Evolutionary conservation across 53 echinoderm and acorn worm species (phyloP), one percentile per base, ranked within the genome.

Genomic region (Zoroaster sp.): DNA sequence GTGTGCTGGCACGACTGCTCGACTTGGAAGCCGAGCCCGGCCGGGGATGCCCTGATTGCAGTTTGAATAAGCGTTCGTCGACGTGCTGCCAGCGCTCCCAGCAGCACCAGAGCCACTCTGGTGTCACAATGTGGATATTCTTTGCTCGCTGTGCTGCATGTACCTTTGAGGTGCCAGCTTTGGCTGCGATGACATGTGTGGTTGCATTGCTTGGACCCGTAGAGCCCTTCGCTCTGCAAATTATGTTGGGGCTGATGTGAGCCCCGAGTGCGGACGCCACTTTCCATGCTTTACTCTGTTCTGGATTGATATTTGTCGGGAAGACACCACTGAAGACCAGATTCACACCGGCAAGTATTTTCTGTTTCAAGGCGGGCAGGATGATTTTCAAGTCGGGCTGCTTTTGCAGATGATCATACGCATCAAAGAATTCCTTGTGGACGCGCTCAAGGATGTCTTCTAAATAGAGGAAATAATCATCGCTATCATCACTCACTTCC

Each of bases 161-260:
- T 3, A 95, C 95, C 89, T 99, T 99, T 41, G 94, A 94, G 11
- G 99, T 99, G 44, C 99, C 99, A 20, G 89, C 73, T 68, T 96
- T 99, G 70, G 94, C 99, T 42, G 99, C 99, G n/a, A 99, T 83
- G 41, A 99, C 83, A 85, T 99, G 99, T 43, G 99, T 99, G 3
- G 99, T 96, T 40, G 96, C 96, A 67, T 92, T 94, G 41, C 49
- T 69, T 65, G 83, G 92, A 13, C 75, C 83, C 23, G 87, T 40
- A 5, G 87, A 89, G 42, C 85, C 89, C 78, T 96, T 96, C 28
- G 73, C 77, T 44, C 71, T 78, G 20, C 72, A 78, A 17, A 96
- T 76, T 71, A 99, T 83, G 14, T 91, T 89, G 12, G 89, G 75
- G 2, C 91, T 91, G 30, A 99, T 94, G 77, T 87, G 79, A 6